Conservation (phyloP, 2,888 invertebrate genomes). For the Globia sparganii region DNA sequence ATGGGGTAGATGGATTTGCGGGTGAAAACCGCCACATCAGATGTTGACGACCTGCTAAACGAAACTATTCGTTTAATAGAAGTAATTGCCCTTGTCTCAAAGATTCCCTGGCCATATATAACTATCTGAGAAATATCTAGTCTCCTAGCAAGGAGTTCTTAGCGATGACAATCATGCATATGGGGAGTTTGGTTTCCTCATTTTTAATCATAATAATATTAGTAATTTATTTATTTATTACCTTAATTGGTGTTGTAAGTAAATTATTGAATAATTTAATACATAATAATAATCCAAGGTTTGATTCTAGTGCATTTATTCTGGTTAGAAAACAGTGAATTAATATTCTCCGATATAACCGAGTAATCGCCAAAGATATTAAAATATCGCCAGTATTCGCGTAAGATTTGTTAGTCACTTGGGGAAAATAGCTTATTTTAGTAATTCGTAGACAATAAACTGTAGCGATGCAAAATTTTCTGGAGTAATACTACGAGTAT, state of each 20-base stretch:
- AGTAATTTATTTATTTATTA: too few species aligned
- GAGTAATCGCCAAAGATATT: conserved; percentile 1
- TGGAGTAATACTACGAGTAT: background rate
- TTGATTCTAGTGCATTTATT: background rate
- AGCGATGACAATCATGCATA: background rate
- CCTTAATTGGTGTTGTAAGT: too few species aligned
- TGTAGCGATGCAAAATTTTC: background rate
- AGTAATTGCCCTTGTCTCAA: background rate
- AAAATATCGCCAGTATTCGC: conserved; percentile 5
- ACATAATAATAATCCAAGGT: too few species aligned
- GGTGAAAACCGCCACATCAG: too few species aligned
- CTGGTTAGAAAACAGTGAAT: background rate
- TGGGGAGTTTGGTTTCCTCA: too few species aligned
- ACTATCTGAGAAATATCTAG: background rate
- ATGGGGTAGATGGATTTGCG: background rate
- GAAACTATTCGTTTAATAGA: background rate
- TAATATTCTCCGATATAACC: background rate
- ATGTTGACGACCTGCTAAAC: too few species aligned
- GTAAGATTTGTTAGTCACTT: conserved; percentile 27
- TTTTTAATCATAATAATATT: too few species aligned
- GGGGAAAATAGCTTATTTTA: conserved; percentile 37
- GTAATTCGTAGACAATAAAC: conserved; percentile 13
- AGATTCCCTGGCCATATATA: background rate
- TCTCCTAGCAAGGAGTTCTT: background rate
- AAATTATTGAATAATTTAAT: too few species aligned